phyloP scores from a whole-genome alignment of 1,140 invertebrate genomes.

The Drosophila lini region DNA sequence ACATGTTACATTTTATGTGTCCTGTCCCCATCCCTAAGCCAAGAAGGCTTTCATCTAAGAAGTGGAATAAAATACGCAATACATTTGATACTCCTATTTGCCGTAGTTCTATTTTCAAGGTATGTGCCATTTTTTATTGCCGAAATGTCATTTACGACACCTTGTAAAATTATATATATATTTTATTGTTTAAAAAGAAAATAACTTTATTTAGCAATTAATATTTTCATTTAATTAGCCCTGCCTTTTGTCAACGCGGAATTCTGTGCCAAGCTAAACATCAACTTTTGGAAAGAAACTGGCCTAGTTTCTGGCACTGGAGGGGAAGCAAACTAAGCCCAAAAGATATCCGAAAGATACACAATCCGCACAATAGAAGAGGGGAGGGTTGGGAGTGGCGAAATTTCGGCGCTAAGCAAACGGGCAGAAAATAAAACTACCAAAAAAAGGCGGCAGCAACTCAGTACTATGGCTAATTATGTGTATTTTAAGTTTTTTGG shows the following conservation, averaged over 20 bases:
- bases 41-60: not conserved
- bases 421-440: conserved; percentile 35
- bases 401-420: conserved; percentile 51
- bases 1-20: conserved; percentile 71
- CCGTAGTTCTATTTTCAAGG: not conserved
- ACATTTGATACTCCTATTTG: not conserved
- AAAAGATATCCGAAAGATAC: conserved; percentile 43
- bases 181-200: not conserved
- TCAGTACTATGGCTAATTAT: conserved; percentile 75
- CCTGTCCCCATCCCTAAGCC: conserved; percentile 8
- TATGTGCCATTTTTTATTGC: not conserved
- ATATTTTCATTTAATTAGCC: conserved; percentile 77
- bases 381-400: not conserved
- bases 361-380: conserved; percentile 13
- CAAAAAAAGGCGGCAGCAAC: not conserved
- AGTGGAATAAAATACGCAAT: conserved; percentile 14
- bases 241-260: conserved; percentile 15
- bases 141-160: not conserved
- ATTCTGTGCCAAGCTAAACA: conserved; percentile 58
- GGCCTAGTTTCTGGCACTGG: conserved; percentile 61
- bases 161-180: not conserved
- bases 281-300: conserved; percentile 30
- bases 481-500: conserved; percentile 78
- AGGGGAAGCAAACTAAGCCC: conserved; percentile 17
- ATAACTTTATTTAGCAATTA: conserved; percentile 16